Evolutionary conservation across 2,113 vertebrate species (phyloP), one percentile per base, ranked within the genome.

Genomic region (Crotophaga sulcirostris): DNA sequence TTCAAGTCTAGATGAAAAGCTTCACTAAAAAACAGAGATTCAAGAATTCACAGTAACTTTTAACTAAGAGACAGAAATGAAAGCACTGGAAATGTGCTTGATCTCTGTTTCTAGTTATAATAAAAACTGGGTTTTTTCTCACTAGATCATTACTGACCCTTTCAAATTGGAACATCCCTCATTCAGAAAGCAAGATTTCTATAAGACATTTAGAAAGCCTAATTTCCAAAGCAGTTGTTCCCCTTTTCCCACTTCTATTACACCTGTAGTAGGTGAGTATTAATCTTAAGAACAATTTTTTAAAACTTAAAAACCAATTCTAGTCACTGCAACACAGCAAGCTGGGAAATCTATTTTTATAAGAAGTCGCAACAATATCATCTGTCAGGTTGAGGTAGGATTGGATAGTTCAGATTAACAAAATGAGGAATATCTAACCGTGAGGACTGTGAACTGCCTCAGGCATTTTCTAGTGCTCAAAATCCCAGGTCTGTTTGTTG

Each of bases 1-100:
- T 94, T 77, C 26, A 92, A 15, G 29, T 75, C 84, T 83, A 78
- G 60, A 90, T 54, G 49, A 84, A 92, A 95, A 97, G 4, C 60
- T 86, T 87, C 8, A 7, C 7, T 73, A 73, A 79, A 52, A 13
- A 80, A 58, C 2, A 8, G 36, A 69, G 55, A 51, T 17, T 36
- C 11, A 70, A 70, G 31, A 75, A 79, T 75, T n/a, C 38, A 82
- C 20, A 47, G 10, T 34, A 70, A 51, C 7, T 74, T 96, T 88
- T 72, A 90, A 68, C 21, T 89, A 60, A 77, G 26, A 87, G 14
- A 76, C 1, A 9, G 47, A 45, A 97, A 69, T 54, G 10, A 92
- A 64, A 76, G 36, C 49, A 76, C 14, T 66, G 19, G 18, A 93
- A 85, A 86, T n/a, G 26, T 77, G 11, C 62, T 95, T 96, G 58